These are phyloP conservation scores for Rhagonycha lutea DNA, from an alignment of 2,888 invertebrate genomes.

Conservation along the genomic window DNA sequence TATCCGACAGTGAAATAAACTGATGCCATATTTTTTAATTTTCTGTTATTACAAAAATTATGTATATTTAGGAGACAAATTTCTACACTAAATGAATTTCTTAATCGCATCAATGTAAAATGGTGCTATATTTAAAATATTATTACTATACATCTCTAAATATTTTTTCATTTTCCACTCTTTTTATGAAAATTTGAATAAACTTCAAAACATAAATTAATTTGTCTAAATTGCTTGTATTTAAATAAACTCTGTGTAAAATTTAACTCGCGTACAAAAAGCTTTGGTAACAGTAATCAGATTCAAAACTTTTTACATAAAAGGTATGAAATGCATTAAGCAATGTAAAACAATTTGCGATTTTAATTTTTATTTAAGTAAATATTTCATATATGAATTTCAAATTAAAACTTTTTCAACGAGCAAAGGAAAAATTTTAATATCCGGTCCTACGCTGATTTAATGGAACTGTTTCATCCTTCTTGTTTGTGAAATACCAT, in stretches of 20 bases:
- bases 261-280: not conserved
- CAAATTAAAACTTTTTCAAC: conserved; percentile 26
- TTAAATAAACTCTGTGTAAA: not conserved
- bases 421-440: conserved; percentile 25
- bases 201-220: not conserved
- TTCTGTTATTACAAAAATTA: too few relatives aligned
- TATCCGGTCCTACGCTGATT: conserved; percentile 21
- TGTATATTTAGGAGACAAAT: too few relatives aligned
- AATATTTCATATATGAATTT: conserved; percentile 29
- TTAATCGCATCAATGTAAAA: too few relatives aligned
- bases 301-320: not conserved
- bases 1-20: too few relatives aligned
- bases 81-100: too few relatives aligned
- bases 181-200: not conserved
- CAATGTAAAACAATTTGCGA: conserved; percentile 18
- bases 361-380: conserved; percentile 23
- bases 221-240: not conserved
- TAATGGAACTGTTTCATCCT: conserved; percentile 21
- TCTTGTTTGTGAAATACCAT: conserved; percentile 22
- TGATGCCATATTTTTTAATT: too few relatives aligned
- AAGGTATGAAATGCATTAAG: conserved; percentile 5
- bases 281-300: not conserved
- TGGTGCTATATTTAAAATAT: too few relatives aligned
- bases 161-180: not conserved
- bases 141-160: too few relatives aligned